phyloP scores from a whole-genome alignment of 1,140 invertebrate genomes.

The Pseudomyrmex dendroicus region DNA sequence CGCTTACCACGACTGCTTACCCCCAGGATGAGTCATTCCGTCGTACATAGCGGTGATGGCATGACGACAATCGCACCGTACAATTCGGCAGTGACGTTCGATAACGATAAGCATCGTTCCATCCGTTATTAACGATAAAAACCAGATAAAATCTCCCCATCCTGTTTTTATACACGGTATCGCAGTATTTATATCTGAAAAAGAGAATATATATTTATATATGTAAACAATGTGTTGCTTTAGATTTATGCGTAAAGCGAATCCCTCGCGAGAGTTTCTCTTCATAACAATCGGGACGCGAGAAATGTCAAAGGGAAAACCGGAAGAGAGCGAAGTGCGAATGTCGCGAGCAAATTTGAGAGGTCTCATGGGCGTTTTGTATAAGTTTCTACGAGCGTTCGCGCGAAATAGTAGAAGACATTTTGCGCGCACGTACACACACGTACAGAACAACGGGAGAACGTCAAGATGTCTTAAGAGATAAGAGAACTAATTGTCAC shows the following conservation, averaged over 20 bases:
- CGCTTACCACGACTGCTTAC: constrained; percentile 26
- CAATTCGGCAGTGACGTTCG: constrained; percentile 42
- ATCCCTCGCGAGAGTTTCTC: constrained; percentile 27
- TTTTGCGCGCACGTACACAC: background rate
- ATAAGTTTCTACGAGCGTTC: constrained; percentile 22
- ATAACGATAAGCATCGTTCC: constrained; percentile 61
- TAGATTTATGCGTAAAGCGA: background rate
- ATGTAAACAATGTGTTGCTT: background rate
- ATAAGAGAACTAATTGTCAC: constrained; percentile 45
- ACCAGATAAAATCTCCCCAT: constrained; percentile 17
- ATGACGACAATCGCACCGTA: constrained; percentile 48
- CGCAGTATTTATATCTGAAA: background rate
- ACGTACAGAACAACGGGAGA: too few relatives aligned
- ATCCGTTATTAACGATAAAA: background rate
- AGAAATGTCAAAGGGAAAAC: background rate
- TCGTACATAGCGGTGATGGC: constrained; percentile 45
- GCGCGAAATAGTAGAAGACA: constrained; percentile 34
- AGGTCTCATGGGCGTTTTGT: constrained; percentile 24
- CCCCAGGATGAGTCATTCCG: constrained; percentile 65
- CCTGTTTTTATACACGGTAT: background rate
- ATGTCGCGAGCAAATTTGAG: constrained; percentile 21
- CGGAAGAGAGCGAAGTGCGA: background rate
- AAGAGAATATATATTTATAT: background rate
- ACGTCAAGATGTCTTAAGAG: constrained; percentile 30
- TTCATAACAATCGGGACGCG: background rate